Base-by-base conservation (phyloP, 2,888 invertebrate genomes). In the Pollenia angustigena region DNA sequence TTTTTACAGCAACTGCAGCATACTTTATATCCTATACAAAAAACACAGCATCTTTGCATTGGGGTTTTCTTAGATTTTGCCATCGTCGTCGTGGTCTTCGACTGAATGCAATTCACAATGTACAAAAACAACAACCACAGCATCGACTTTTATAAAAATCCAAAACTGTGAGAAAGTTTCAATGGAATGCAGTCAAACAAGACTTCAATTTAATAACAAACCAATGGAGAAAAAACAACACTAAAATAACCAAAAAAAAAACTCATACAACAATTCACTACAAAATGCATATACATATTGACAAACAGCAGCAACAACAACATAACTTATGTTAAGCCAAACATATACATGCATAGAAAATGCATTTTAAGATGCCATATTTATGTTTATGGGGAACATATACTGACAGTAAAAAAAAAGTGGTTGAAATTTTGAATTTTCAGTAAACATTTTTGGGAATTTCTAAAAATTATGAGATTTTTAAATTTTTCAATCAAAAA, bases 121-220 rank as follows among this genome's bases (percentile, higher is more conserved):
- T 64, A 64, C 64, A 72, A 85, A 69, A 87, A 54, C 82, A 83
- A 74, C 86, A 84, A 44, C 71, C 76, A 42, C 52, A 75, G 50
- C 75, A 80, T 74, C 84, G 79, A 68, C 79, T 85, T 80, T 74
- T 85, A 79, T 72, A 87, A 86, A 85, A 88, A 88, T 88, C 88
- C 81, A 87, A 90, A 89, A 92, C 92, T 93, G 92, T 93, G 93
- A 93, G 93, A 92, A 93, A 93, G 93, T 92, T 93, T 92, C 91
- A 91, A 92, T 93, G 93, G 93, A 93, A 93, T 93, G 93, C 92
- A 90, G 93, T 93, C 92, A 91, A 91, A 91, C 93, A 88, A 90
- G 87, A 78, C 91, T 32, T 90, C 88, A 81, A 85, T 88, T 87
- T 66, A 84, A 85, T 85, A 85, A 80, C 85, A 83, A 72, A 81